phyloP scores from a whole-genome alignment of 2,888 invertebrate genomes.

The Peribatodes rhomboidaria region DNA sequence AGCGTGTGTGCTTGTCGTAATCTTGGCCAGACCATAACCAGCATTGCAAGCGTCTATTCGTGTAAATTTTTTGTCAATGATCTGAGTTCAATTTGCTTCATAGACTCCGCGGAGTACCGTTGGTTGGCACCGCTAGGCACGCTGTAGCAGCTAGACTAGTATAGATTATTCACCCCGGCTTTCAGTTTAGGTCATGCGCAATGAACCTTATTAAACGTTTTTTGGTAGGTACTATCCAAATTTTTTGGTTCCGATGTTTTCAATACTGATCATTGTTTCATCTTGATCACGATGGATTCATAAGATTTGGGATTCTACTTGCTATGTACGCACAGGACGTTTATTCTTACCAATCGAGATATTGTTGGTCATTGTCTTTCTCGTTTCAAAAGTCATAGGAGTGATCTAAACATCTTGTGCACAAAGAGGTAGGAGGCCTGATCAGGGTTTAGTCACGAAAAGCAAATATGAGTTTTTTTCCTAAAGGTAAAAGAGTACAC shows the following conservation, averaged over 20 bases:
- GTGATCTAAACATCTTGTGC: no score
- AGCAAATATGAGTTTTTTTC: no score
- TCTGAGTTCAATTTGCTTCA: constrained; percentile 45
- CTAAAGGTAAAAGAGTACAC: no score
- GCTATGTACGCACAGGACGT: neutral
- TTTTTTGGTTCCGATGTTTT: constrained; percentile 34
- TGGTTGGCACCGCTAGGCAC: constrained; percentile 56
- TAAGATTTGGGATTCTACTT: neutral
- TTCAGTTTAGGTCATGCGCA: constrained; percentile 66
- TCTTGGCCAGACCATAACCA: constrained; percentile 4
- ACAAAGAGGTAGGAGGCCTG: no score
- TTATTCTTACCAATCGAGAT: no score
- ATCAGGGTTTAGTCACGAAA: no score
- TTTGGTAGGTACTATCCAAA: constrained; percentile 59
- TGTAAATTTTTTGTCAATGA: constrained; percentile 30
- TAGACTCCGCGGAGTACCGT: constrained; percentile 57
- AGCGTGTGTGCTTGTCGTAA: constrained; percentile 10
- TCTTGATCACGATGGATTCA: neutral
- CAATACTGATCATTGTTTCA: constrained; percentile 12
- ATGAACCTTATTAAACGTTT: constrained; percentile 60
- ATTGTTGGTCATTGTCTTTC: no score
- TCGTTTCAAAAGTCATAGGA: no score
- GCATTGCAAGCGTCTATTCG: constrained; percentile 11
- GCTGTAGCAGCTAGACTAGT: constrained; percentile 34
- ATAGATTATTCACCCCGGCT: constrained; percentile 66